Evolutionary conservation across 2,113 vertebrate species (phyloP).

Genomic region (Prochilodus magdalenae): DNA sequence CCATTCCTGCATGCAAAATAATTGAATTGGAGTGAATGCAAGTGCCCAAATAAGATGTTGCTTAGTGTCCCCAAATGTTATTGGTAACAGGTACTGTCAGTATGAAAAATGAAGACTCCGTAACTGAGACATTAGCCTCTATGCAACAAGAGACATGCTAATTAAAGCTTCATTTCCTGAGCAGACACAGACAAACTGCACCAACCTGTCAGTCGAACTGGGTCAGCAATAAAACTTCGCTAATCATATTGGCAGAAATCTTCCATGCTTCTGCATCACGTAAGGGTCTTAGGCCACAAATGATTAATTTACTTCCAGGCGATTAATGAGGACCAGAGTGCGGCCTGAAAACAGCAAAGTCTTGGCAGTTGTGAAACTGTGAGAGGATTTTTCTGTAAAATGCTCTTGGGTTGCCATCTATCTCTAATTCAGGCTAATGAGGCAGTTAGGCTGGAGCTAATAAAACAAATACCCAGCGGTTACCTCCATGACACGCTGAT

Average conservation of each 20-base stretch:
- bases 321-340: constrained; percentile 37
- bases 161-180: constrained; percentile 39
- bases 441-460: constrained; percentile 41
- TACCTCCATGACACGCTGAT: constrained; percentile 36
- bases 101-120: neutral
- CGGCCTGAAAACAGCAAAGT: neutral
- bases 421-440: constrained; percentile 53
- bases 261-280: constrained; percentile 5
- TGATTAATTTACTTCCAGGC: constrained; percentile 32
- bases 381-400: constrained; percentile 20
- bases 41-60: no score
- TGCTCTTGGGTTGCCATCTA: constrained; percentile 45
- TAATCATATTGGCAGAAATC: constrained; percentile 39
- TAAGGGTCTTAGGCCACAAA: constrained; percentile 14
- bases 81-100: neutral
- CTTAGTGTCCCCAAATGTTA: no score
- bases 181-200: constrained; percentile 32
- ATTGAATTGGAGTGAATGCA: no score
- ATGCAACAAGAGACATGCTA: constrained; percentile 9
- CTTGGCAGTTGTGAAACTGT: constrained; percentile 13
- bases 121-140: neutral
- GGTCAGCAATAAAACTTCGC: constrained; percentile 36
- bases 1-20: no score
- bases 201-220: constrained; percentile 19
- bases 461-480: constrained; percentile 58